Evolutionary conservation across 53 echinoderm and acorn worm species (phyloP), one percentile per base, ranked within the genome.

Genomic region (Echinarachnius parma): DNA sequence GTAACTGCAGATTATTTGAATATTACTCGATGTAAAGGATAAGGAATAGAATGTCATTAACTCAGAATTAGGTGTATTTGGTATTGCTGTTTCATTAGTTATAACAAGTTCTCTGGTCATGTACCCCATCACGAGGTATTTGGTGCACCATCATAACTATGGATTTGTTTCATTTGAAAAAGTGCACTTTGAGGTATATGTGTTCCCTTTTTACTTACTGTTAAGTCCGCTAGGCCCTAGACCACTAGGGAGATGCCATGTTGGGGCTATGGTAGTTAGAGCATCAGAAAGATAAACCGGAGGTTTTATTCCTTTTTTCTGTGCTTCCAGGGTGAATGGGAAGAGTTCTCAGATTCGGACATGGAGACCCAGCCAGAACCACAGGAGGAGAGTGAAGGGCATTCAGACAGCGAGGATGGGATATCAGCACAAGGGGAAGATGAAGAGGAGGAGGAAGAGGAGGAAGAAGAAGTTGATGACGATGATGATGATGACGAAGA

Each of bases 261-360:
- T n/a, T n/a, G 9, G n/a, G n/a, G n/a, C n/a, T n/a, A n/a, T n/a
- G n/a, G n/a, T n/a, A n/a, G n/a, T n/a, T n/a, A n/a, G n/a, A n/a
- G n/a, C n/a, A n/a, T n/a, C n/a, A n/a, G n/a, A n/a, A n/a, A n/a
- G n/a, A n/a, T n/a, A n/a, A n/a, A n/a, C n/a, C n/a, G 9, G 14
- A 33, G 0, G 15, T 0, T 32, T 31, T 21, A 30, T 66, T 31
- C 4, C 28, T 32, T 28, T 14, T 35, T 27, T 33, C 3, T 47
- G 5, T 61, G 27, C 23, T 28, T 35, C 1, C 75, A 86, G 86
- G 79, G 82, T 45, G 86, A 86, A 35, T 82, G 90, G 86, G 86
- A 90, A 31, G 86, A 90, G 48, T 46, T 86, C 16, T 82, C 86
- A 2, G 90, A 78, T 19, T 67, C 77, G 30, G 83, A 81, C 46